Base-by-base conservation (phyloP, 2,797 vertebrate genomes). In the Brachyrhaphis roseni region DNA sequence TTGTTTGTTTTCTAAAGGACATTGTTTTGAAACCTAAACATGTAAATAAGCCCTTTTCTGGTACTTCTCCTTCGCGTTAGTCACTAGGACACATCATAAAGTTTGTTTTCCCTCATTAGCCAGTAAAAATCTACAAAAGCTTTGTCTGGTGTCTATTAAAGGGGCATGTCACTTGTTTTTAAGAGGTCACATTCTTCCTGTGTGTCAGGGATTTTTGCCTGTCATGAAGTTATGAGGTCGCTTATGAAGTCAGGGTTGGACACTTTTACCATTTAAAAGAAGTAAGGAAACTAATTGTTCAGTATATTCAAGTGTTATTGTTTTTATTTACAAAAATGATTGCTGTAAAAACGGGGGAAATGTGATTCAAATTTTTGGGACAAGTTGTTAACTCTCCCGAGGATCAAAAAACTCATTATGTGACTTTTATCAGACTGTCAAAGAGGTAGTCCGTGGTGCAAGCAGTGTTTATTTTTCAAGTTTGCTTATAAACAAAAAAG, bases 81-180 rank as follows among this genome's bases (percentile, higher is more conserved):
- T 43, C 23, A 23, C 68, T 76, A 39, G 8, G 57, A 49, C 6
- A 43, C n/a, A 31, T 78, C 43, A 72, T 66, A 15, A 45, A 45
- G 68, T 45, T 47, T 66, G 20, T 76, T 43, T 34, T 36, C 10
- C n/a, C 41, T 62, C 18, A 62, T 45, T 74, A 28, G 12, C 31
- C 41, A 2, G 16, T 36, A 57, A 26, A 76, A 46, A 34, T 28
- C 79, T 59, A 41, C 77, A 62, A 82, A 76, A n/a, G 11, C 45
- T n/a, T 57, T 64, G 72, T 31, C 78, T 72, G 26, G 43, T 83
- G 28, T 51, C 51, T 6, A 75, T 81, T 87, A 83, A 85, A 82
- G 45, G 28, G 45, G 15, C 62, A 77, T 68, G 31, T 36, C 57
- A 76, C 55, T 0, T 2, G 49, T 1, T 77, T 82, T 86, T 66